A percentile compares a stretch with the other conserved stretches of the same genome.
Evolutionary conservation across 2,113 vertebrate species (phyloP).

Genomic region (Sinocyclocheilus anophthalmus): DNA sequence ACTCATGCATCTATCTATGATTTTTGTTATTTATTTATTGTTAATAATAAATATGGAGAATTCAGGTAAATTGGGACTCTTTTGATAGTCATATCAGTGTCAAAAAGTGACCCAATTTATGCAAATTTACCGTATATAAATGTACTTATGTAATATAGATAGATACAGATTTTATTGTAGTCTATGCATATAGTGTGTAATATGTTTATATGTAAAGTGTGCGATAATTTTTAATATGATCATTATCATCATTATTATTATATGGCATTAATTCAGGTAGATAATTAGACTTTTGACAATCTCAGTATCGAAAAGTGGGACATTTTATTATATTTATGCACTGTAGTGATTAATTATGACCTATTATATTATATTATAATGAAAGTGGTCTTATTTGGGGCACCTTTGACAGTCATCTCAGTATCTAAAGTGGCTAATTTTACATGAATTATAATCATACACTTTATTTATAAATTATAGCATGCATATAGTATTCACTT

Average conservation of each 20-base stretch:
- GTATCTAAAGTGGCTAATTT: not conserved
- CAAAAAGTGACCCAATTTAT: not conserved
- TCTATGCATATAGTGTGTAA: not conserved
- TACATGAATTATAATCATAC: not conserved
- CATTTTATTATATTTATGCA: too few relatives aligned
- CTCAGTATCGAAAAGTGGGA: too few relatives aligned
- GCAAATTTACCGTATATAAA: too few relatives aligned
- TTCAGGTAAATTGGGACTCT: not conserved
- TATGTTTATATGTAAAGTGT: conserved; percentile 21
- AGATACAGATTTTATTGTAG: too few relatives aligned
- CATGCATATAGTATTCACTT: not conserved
- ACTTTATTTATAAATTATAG: not conserved
- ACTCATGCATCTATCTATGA: not conserved
- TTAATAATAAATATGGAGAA: not conserved
- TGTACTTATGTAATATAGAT: too few relatives aligned
- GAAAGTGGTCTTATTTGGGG: not conserved
- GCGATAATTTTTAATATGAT: not conserved
- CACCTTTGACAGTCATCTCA: not conserved
- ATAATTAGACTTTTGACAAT: too few relatives aligned
- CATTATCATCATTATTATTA: not conserved
- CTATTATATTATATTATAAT: too few relatives aligned
- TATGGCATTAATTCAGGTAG: not conserved
- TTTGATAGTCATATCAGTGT: not conserved
- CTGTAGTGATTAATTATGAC: too few relatives aligned
- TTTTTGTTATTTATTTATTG: not conserved